These are phyloP conservation scores for Phoebastria nigripes DNA, from an alignment of 2,797 vertebrate species.

Conservation along the genomic window DNA sequence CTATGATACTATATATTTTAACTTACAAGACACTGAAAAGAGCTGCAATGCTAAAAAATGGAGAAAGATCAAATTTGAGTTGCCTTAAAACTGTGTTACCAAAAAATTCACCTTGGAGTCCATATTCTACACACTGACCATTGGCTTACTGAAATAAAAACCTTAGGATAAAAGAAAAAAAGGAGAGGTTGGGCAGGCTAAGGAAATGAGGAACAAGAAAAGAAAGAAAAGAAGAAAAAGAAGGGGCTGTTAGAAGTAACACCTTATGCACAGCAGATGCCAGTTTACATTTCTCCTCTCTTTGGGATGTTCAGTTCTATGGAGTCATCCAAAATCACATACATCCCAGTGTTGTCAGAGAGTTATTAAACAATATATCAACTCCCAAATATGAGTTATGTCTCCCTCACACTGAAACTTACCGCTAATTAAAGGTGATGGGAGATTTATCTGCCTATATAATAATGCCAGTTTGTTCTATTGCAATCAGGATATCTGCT, in stretches of 20 bases:
- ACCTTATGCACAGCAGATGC: not conserved
- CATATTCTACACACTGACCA: not conserved
- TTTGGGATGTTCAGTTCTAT: not conserved
- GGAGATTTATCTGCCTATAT: not conserved
- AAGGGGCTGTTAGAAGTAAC: not conserved
- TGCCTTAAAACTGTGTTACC: not conserved
- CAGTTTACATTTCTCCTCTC: not conserved
- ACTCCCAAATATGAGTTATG: not conserved
- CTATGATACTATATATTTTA: not conserved
- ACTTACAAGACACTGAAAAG: not conserved
- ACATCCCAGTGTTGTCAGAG: not conserved
- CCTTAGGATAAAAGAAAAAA: not conserved
- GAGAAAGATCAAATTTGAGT: not conserved
- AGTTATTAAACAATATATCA: not conserved
- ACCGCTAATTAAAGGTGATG: not conserved
- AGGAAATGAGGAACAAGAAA: not conserved
- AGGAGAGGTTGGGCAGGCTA: not conserved
- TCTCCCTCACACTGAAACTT: not conserved
- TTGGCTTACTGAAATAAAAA: not conserved
- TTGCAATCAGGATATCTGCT: not conserved
- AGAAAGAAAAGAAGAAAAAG: not conserved
- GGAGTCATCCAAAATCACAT: not conserved
- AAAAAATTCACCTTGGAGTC: not conserved
- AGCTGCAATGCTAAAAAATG: not conserved
- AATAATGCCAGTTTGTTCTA: not conserved